A percentile compares a stretch with the other conserved stretches of the same genome.
These are phyloP conservation scores for Emmelina monodactyla DNA, from an alignment of 2,888 invertebrate species.

Conservation along the genomic window DNA sequence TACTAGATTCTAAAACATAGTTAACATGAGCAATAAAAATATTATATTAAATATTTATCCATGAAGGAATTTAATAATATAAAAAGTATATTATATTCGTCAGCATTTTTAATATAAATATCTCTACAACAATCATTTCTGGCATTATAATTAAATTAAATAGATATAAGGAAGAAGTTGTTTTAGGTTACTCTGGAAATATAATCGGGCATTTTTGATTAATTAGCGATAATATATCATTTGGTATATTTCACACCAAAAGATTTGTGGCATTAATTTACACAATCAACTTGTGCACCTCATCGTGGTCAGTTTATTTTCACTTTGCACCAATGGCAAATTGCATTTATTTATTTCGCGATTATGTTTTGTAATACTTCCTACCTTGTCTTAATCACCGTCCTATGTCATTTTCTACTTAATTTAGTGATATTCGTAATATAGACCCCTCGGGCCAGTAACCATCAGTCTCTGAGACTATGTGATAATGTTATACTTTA, in stretches of 20 bases:
- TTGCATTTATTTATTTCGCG: slow-evolving; percentile 25
- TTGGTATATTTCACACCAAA: slow-evolving; percentile 22
- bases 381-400: slow-evolving; percentile 41
- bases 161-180: slow-evolving; percentile 17
- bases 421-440: slow-evolving; percentile 57
- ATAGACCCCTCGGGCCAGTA: slow-evolving; percentile 58
- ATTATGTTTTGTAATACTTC: slow-evolving; percentile 27
- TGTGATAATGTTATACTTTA: slow-evolving; percentile 50
- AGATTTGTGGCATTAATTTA: slow-evolving; percentile 44
- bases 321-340: slow-evolving; percentile 32
- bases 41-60: slow-evolving; percentile 4
- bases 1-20: slow-evolving; percentile 8
- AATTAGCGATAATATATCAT: slow-evolving; percentile 23
- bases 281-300: slow-evolving; percentile 39
- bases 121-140: neutral
- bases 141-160: slow-evolving; percentile 26
- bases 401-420: slow-evolving; percentile 59
- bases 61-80: neutral
- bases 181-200: slow-evolving; percentile 26
- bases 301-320: slow-evolving; percentile 51
- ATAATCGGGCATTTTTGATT: slow-evolving; percentile 34
- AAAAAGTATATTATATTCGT: neutral
- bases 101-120: no score
- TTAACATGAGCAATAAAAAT: slow-evolving; percentile 12
- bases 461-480: slow-evolving; percentile 57